Percentiles rank a stretch among this genome's conserved stretches.
Evolutionary conservation across 2,113 vertebrate genomes (phyloP).

Genomic region (Eupsittula cactorum): DNA sequence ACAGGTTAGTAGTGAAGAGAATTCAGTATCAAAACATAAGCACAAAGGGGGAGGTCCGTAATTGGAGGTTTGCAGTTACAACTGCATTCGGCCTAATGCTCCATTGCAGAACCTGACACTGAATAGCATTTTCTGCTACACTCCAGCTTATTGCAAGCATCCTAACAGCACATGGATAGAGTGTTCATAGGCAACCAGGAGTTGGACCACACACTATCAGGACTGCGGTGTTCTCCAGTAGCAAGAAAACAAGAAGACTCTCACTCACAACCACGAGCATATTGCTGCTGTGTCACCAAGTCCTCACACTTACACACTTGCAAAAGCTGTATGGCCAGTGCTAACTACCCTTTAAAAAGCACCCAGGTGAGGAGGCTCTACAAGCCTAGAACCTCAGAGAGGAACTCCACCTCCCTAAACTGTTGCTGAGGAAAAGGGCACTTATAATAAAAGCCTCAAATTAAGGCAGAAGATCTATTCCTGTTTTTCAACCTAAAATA

Average conservation of each 20-base stretch:
- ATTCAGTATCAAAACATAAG: constrained; percentile 60
- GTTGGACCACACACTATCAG: rapidly evolving
- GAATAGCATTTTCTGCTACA: background rate
- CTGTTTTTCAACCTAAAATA: background rate
- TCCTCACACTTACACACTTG: background rate
- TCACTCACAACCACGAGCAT: background rate
- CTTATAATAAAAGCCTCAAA: background rate
- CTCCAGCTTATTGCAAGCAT: background rate
- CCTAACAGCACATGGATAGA: background rate
- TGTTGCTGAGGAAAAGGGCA: background rate
- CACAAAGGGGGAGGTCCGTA: background rate
- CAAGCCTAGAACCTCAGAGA: background rate
- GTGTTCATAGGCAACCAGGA: background rate
- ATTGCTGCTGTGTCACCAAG: background rate
- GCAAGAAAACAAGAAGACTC: background rate
- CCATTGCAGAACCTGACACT: background rate
- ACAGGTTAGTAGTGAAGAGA: background rate
- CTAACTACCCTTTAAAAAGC: background rate
- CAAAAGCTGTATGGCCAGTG: background rate
- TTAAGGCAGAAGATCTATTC: background rate
- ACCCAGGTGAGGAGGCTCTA: background rate
- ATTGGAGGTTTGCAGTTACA: constrained; percentile 57
- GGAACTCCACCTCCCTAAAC: background rate
- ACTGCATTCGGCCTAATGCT: background rate
- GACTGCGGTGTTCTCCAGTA: background rate